Conservation (phyloP, 2,888 invertebrate genomes). For the Limnephilus auricula region DNA sequence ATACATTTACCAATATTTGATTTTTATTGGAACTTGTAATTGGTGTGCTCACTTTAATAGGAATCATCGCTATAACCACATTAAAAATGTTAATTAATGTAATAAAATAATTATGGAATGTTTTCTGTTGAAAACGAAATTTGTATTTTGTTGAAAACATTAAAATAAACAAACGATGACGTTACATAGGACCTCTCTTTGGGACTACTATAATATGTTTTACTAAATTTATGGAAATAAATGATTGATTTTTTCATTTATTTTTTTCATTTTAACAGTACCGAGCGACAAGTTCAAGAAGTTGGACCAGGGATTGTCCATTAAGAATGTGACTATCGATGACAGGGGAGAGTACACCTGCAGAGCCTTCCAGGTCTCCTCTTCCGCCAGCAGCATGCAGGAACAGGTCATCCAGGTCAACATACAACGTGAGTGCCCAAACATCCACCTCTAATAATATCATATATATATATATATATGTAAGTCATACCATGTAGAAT, state of each 20-base stretch:
- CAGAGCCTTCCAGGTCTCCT: conserved; percentile 77
- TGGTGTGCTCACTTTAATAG: too few species aligned
- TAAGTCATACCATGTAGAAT: too few species aligned
- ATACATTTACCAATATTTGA: too few species aligned
- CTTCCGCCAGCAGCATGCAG: conserved; percentile 76
- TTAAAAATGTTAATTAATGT: too few species aligned
- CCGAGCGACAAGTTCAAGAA: conserved; percentile 71
- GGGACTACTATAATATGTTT: background rate
- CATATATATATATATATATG: too few species aligned
- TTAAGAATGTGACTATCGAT: conserved; percentile 76
- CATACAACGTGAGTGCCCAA: conserved; percentile 77
- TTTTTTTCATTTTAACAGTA: conserved; percentile 57
- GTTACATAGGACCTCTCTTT: too few species aligned
- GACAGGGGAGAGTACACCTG: conserved; percentile 80
- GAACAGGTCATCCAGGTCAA: conserved; percentile 78
- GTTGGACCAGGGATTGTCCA: conserved; percentile 77
- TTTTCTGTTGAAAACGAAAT: too few species aligned
- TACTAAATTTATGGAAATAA: background rate
- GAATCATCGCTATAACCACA: too few species aligned
- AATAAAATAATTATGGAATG: too few species aligned
- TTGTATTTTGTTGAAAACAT: too few species aligned
- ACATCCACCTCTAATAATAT: conserved; percentile 55
- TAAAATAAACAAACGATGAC: too few species aligned
- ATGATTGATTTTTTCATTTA: background rate
- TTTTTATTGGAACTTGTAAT: too few species aligned